A percentile compares a stretch with the other conserved stretches of the same genome.
These are phyloP conservation scores for Hoplias malabaricus DNA, from an alignment of 2,113 vertebrate genomes.

Conservation along the genomic window DNA sequence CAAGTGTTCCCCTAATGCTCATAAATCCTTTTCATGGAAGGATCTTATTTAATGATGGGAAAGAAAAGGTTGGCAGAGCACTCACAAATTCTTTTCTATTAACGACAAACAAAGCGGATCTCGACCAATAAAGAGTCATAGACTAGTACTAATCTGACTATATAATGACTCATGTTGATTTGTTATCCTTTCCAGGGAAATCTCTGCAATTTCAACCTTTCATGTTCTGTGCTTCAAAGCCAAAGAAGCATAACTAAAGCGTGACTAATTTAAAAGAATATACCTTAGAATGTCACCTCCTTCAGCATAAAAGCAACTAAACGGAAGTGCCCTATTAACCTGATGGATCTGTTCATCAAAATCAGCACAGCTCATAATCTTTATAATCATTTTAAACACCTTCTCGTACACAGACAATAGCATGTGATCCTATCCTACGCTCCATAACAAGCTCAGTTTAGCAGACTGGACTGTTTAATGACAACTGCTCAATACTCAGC, in stretches of 20 bases:
- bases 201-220: neutral
- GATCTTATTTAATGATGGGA: neutral
- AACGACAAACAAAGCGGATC: neutral
- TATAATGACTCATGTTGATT: neutral
- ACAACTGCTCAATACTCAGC: neutral
- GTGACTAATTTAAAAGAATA: neutral
- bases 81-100: no score
- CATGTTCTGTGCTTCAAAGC: neutral
- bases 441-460: neutral
- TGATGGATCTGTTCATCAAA: neutral
- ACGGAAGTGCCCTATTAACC: neutral
- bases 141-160: neutral
- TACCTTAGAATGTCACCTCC: neutral
- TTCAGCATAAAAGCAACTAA: neutral
- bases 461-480: neutral
- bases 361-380: neutral
- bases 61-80: no score
- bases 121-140: neutral
- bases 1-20: neutral
- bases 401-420: slow-evolving; percentile 37
- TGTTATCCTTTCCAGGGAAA: neutral
- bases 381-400: neutral
- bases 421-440: neutral
- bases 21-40: neutral
- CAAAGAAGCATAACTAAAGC: neutral